phyloP scores from a whole-genome alignment of 2,888 invertebrate species.

The Lasioglossum leucozonium region DNA sequence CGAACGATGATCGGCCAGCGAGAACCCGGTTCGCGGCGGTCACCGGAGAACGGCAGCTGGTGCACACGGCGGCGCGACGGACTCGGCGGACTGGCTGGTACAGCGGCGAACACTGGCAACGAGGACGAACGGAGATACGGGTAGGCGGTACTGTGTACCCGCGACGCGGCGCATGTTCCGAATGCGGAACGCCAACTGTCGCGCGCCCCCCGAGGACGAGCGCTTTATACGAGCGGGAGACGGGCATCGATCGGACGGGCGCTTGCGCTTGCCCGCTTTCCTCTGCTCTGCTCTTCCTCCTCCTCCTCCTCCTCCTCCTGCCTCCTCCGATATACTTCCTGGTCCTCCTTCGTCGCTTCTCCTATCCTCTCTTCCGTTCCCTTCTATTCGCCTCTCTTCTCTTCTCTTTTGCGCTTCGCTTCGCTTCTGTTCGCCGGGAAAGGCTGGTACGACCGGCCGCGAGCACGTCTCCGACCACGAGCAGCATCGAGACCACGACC shows the following conservation, averaged over 20 bases:
- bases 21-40: not conserved
- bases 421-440: slow-evolving; percentile 15
- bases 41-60: not conserved
- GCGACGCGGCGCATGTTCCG: slow-evolving; percentile 80
- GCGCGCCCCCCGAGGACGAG: slow-evolving; percentile 81
- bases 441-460: slow-evolving; percentile 1
- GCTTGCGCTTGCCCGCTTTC: slow-evolving; percentile 82
- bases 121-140: slow-evolving; percentile 23
- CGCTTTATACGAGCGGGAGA: slow-evolving; percentile 82
- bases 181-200: slow-evolving; percentile 82
- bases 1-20: not conserved
- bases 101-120: slow-evolving; percentile 17
- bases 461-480: slow-evolving; percentile 38
- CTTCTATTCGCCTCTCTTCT: slow-evolving; percentile 45
- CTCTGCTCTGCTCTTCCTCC: slow-evolving; percentile 69
- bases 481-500: slow-evolving; percentile 65
- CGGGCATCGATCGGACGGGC: slow-evolving; percentile 83
- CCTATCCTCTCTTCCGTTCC: slow-evolving; percentile 54
- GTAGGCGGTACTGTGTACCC: slow-evolving; percentile 49
- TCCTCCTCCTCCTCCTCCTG: slow-evolving; percentile 62
- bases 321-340: slow-evolving; percentile 61
- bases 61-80: not conserved
- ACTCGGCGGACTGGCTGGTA: not conserved
- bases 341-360: slow-evolving; percentile 66
- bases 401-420: slow-evolving; percentile 20